These are phyloP conservation scores for Gorsachius magnificus DNA, from an alignment of 2,797 vertebrate genomes.

Conservation along the genomic window DNA sequence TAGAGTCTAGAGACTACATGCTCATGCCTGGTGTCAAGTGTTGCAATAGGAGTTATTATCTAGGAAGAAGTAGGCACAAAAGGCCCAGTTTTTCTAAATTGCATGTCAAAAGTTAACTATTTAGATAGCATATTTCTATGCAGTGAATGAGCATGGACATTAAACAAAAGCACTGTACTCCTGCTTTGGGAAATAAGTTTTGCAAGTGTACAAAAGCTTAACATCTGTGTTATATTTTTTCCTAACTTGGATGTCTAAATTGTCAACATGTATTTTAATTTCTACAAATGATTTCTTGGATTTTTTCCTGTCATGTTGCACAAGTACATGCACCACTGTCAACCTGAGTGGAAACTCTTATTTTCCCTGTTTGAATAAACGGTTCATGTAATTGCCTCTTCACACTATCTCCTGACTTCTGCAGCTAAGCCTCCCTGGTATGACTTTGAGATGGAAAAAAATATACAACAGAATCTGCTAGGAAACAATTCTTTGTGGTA, in stretches of 20 bases:
- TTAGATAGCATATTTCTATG: not conserved
- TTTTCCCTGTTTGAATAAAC: conserved; percentile 45
- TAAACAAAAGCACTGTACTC: not conserved
- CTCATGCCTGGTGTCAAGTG: not conserved
- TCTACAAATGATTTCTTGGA: not conserved
- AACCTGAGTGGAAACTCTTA: not conserved
- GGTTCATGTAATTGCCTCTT: conserved; percentile 48
- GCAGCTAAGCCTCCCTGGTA: not conserved
- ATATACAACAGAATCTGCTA: not conserved
- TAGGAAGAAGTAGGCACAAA: not conserved
- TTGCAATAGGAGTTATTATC: not conserved
- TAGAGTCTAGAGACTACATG: rapidly evolving
- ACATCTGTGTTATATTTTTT: not conserved
- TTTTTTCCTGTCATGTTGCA: not conserved
- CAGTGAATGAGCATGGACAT: not conserved
- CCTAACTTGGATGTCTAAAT: not conserved
- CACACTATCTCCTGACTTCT: conserved; percentile 6
- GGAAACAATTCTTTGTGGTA: not conserved
- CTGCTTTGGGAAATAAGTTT: not conserved
- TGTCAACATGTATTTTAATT: not conserved
- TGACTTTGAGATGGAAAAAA: not conserved
- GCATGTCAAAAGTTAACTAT: not conserved
- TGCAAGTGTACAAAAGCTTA: not conserved
- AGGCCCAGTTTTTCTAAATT: not conserved
- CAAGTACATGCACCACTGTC: not conserved